A percentile compares a stretch with the other conserved stretches of the same genome.
Conservation (phyloP, 2,113 vertebrate species). For the Odontophorus gujanensis region DNA sequence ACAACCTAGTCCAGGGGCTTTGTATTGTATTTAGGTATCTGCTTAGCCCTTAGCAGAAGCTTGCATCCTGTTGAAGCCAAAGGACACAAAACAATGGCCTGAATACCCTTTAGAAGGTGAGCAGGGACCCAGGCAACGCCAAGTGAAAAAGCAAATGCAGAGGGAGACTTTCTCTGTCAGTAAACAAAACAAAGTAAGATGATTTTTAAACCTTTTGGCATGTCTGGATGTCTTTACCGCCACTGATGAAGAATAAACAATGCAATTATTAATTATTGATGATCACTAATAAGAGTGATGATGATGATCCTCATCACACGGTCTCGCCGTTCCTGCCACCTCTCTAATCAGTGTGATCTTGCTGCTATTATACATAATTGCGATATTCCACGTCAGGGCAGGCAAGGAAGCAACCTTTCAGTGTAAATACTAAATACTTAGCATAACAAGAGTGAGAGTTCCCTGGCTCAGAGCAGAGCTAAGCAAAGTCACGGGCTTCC, state of each 20-base stretch:
- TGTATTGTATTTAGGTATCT: not conserved
- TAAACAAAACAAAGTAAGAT: slow-evolving; percentile 60
- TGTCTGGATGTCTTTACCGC: slow-evolving; percentile 24
- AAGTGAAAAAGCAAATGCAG: slow-evolving; percentile 10
- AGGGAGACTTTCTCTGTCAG: slow-evolving; percentile 39
- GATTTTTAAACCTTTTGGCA: slow-evolving; percentile 63
- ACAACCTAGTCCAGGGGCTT: not conserved
- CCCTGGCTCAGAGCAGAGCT: slow-evolving; percentile 46
- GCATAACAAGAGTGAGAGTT: slow-evolving; percentile 67
- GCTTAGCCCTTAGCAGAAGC: not conserved
- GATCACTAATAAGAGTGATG: slow-evolving; percentile 60
- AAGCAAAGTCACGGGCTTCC: slow-evolving; percentile 49
- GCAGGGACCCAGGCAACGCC: not conserved
- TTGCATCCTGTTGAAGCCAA: not conserved
- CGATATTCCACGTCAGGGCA: slow-evolving; percentile 60
- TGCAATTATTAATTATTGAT: slow-evolving; percentile 70
- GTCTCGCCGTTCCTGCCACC: slow-evolving; percentile 39
- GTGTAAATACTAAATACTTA: slow-evolving; percentile 75
- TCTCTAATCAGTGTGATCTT: slow-evolving; percentile 60
- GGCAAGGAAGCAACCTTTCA: slow-evolving; percentile 50
- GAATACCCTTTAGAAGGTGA: not conserved
- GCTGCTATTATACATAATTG: slow-evolving; percentile 68
- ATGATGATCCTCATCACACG: slow-evolving; percentile 55
- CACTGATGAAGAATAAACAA: slow-evolving; percentile 65
- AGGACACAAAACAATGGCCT: not conserved